These are phyloP conservation scores for Philereme transversata DNA, from an alignment of 2,888 invertebrate species.

Conservation along the genomic window DNA sequence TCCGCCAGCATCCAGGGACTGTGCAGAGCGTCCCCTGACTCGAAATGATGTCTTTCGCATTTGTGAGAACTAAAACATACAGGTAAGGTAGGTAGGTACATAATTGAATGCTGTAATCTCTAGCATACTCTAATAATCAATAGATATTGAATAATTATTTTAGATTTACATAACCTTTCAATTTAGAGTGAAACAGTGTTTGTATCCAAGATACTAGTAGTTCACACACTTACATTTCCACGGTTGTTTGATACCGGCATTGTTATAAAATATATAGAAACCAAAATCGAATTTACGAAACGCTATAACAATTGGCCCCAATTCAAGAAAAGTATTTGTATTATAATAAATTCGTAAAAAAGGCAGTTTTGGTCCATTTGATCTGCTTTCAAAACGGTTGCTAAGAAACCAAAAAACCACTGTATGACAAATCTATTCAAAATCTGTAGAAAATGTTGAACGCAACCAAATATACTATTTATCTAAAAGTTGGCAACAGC, in stretches of 20 bases:
- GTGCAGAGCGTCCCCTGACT: constrained; percentile 76
- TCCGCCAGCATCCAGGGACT: constrained; percentile 70
- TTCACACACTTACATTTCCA: constrained; percentile 70
- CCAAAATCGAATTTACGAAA: constrained; percentile 50
- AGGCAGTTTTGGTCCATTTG: constrained; percentile 72
- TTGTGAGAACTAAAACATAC: constrained; percentile 47
- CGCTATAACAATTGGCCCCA: constrained; percentile 61
- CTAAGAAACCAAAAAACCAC: constrained; percentile 50
- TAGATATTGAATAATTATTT: constrained; percentile 1
- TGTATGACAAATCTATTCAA: too few species aligned
- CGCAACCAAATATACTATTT: constrained; percentile 4
- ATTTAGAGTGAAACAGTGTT: constrained; percentile 14
- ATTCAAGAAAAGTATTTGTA: constrained; percentile 50
- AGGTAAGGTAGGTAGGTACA: background rate
- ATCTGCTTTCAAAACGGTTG: constrained; percentile 56
- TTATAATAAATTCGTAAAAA: constrained; percentile 72
- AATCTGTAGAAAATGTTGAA: constrained; percentile 7
- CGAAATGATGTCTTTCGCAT: constrained; percentile 77
- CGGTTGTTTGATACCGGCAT: constrained; percentile 77
- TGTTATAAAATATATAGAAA: constrained; percentile 47
- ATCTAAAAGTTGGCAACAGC: constrained; percentile 22
- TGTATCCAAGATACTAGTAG: constrained; percentile 3
- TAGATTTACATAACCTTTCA: constrained; percentile 37
- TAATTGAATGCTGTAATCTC: background rate
- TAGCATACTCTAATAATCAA: background rate